These are phyloP conservation scores for Anoura caudifer DNA, from an alignment of 2,113 vertebrate genomes.

Conservation along the genomic window DNA sequence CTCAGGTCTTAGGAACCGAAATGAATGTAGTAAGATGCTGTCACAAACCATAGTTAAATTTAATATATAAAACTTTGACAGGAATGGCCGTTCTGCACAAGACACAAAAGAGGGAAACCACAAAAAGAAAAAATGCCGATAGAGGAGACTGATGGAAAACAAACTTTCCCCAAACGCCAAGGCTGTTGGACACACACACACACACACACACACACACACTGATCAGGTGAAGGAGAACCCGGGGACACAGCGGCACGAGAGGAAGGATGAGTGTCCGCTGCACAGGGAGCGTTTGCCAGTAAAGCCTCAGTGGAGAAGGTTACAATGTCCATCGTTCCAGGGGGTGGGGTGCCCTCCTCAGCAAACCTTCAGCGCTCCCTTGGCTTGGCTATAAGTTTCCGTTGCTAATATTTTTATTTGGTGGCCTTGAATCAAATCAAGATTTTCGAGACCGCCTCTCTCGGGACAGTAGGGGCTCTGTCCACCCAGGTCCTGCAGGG, in stretches of 20 bases:
- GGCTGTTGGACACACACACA: fast-evolving
- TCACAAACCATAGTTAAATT: not conserved
- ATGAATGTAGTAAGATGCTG: not conserved
- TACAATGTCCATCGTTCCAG: fast-evolving
- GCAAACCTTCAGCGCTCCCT: fast-evolving
- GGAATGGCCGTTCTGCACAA: not conserved
- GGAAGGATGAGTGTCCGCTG: no score
- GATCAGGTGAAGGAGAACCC: no score
- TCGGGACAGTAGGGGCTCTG: no score
- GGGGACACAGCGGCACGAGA: fast-evolving
- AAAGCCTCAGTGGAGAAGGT: no score
- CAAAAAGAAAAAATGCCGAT: not conserved
- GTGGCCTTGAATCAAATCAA: not conserved
- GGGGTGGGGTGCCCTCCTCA: fast-evolving
- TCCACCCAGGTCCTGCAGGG: not conserved
- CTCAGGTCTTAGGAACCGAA: not conserved
- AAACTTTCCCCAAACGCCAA: not conserved
- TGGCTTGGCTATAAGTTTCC: no score
- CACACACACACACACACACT: no score
- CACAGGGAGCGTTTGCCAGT: not conserved
- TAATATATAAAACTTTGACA: not conserved
- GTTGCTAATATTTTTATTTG: fast-evolving
- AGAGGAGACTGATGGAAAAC: not conserved
- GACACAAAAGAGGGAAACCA: not conserved
- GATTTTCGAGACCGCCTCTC: not conserved